Evolutionary conservation across 2,888 invertebrate genomes (phyloP), one percentile per base, ranked within the genome.

Genomic region (Oligia strigilis): DNA sequence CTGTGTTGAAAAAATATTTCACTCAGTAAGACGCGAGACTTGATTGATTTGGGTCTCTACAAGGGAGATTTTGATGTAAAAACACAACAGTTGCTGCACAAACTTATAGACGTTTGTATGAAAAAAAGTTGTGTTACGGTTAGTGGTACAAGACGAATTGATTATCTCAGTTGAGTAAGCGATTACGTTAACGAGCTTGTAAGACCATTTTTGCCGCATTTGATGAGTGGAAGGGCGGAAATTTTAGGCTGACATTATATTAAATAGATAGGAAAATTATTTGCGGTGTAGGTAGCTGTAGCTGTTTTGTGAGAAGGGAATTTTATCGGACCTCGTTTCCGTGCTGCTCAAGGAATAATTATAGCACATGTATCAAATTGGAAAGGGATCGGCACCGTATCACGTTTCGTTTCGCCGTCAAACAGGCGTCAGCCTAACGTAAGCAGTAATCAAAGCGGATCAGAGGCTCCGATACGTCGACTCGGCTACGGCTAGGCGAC

Each of bases 151-250:
- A 85, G 78, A 78, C 70, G 60, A 80, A 89, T 84, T 89, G 81
- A 89, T 86, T 87, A 81, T 87, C 86, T 80, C 88, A 75, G 75
- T 55, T 76, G 88, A 87, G 78, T 89, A 81, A 86, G 82, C 87
- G 89, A 88, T 88, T 88, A 80, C 80, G 73, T 65, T 73, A 65
- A 73, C 70, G 74, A 77, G 80, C 69, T 84, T 71, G 60, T 43
- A 13, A 60, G 55, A 77, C 29, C 75, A 77, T 86, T 88, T 85
- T 86, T 72, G 75, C 73, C 76, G 52, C 77, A 81, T 81, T 85
- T 78, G 70, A 70, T 74, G 58, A 55, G 83, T 64, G 43, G 60
- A 36, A 58, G 64, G 40, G 74, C 19, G 64, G 72, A 74, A 80
- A 83, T 62, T 46, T 69, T n/a, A 17, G 70, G 0, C 49, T 36